These are phyloP conservation scores for Sardinella longiceps DNA, from an alignment of 2,797 vertebrate species.

Conservation along the genomic window DNA sequence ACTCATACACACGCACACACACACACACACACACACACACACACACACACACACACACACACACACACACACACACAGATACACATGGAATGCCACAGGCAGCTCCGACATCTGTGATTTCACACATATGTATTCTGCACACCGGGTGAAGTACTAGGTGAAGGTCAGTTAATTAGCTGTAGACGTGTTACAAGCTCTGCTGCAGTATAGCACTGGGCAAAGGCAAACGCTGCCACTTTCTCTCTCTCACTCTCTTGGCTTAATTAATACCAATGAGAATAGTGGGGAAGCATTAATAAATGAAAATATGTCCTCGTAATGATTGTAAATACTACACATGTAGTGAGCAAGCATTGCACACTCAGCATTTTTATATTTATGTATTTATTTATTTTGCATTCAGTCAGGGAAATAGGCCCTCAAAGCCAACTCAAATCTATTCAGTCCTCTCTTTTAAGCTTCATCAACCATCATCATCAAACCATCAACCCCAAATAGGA, in stretches of 20 bases:
- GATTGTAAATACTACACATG: neutral
- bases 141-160: neutral
- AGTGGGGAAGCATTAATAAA: neutral
- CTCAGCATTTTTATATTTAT: too few relatives aligned
- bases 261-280: neutral
- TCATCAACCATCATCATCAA: neutral
- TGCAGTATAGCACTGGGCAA: neutral
- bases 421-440: neutral
- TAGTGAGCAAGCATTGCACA: neutral
- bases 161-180: neutral
- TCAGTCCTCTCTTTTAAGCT: neutral
- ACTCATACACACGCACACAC: neutral
- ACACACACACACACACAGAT: neutral
- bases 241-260: neutral
- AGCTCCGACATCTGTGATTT: neutral
- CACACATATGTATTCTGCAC: neutral
- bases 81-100: conserved; percentile 7
- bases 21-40: neutral
- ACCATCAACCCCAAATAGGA: too few relatives aligned
- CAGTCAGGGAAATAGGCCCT: neutral
- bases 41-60: neutral
- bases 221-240: neutral
- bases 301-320: neutral
- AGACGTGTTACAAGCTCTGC: neutral
- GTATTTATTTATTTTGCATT: neutral